Evolutionary conservation across 2,797 vertebrate genomes (phyloP).

Genomic region (Aphelocoma californica): DNA sequence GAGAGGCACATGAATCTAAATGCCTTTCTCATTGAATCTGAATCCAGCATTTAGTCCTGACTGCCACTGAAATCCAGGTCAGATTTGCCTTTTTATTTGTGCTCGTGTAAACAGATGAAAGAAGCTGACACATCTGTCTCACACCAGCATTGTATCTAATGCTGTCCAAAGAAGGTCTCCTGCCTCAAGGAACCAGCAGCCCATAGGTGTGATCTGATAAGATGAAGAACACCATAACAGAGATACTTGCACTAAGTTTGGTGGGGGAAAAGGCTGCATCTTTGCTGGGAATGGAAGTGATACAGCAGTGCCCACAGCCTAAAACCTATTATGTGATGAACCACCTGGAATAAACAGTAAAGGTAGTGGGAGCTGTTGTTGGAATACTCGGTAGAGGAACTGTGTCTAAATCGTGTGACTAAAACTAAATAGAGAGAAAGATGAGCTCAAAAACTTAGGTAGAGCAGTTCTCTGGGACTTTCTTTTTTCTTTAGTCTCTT

Average conservation of each 20-base stretch:
- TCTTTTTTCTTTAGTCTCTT: neutral
- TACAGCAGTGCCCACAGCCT: neutral
- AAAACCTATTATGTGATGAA: neutral
- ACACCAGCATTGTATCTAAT: neutral
- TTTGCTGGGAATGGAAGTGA: neutral
- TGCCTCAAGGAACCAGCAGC: neutral
- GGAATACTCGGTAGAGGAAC: neutral
- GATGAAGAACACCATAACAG: neutral
- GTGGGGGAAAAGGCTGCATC: neutral
- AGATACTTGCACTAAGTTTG: neutral
- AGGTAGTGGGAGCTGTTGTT: neutral
- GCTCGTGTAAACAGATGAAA: neutral
- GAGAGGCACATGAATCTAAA: constrained; percentile 19
- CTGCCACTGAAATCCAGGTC: constrained; percentile 17
- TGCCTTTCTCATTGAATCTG: neutral
- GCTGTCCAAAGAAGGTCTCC: neutral
- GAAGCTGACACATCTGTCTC: constrained; percentile 7
- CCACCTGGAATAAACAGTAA: neutral
- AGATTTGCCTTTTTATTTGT: constrained; percentile 7
- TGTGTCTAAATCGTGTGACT: neutral
- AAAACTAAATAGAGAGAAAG: neutral
- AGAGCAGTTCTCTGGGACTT: neutral
- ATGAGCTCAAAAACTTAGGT: neutral
- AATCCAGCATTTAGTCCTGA: neutral
- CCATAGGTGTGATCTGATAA: neutral